Base-by-base conservation (phyloP, 2,113 vertebrate species). In the Leiothrix lutea region DNA sequence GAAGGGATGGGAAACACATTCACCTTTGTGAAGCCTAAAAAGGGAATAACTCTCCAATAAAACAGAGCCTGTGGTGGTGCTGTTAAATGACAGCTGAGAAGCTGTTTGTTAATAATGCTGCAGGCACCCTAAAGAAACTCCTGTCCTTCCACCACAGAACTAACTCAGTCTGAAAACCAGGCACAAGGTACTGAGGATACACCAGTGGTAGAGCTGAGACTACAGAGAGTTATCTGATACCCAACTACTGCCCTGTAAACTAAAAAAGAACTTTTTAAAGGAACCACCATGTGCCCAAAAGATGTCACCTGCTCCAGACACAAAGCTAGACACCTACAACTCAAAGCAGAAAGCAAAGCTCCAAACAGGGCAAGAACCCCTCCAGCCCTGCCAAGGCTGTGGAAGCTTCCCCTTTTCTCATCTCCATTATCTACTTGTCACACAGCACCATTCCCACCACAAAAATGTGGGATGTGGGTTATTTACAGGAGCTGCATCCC, bases 231-330 rank as follows among this genome's bases (percentile, higher is more conserved):
- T 48, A 42, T 19, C 9, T 19, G 44, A 48, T 6, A 26, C 5
- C 15, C 7, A 29, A 25, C 4, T n/a, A 28, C 45, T 42, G 31
- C n/a, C 36, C 35, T 25, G 11, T 16, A 18, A 57, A 18, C 0
- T 60, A 53, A 50, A 64, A 56, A 86, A 56, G 11, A 72, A 48
- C 31, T 70, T 61, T 64, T 2, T 35, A 11, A 75, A 85, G 21
- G 48, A 67, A 53, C 12, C 38, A 24, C 7, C 6, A 6, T 2
- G 13, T 1, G 1, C 51, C 33, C 54, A 38, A 9, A 9, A 8
- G 29, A 56, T 56, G 21, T 25, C 31, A 38, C 8, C n/a, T 92
- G 83, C 48, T 71, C 40, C 67, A 80, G 22, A 77, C 18, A 54
- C 28, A 84, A 84, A 84, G 15, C 6, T 3, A 29, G 17, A 24